Conservation (phyloP, 2,888 invertebrate species). For the Scotopteryx bipunctaria region DNA sequence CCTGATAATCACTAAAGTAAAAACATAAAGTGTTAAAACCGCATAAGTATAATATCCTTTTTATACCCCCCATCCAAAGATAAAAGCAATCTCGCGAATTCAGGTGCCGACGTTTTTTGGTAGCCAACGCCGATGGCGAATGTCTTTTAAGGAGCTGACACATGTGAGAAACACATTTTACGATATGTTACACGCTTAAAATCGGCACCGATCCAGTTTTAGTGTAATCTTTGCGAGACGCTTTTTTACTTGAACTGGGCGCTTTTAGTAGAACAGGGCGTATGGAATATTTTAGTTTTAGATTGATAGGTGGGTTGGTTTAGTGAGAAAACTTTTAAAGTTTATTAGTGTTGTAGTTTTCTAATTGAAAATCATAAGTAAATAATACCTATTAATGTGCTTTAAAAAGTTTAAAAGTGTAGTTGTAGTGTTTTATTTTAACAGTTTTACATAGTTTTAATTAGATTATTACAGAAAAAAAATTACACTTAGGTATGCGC, state of each 20-base stretch:
- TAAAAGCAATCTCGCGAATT: conserved; percentile 58
- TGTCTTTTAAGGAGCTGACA: conserved; percentile 41
- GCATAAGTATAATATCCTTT: conserved; percentile 8
- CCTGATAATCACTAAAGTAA: not conserved
- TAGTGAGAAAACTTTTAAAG: too few relatives aligned
- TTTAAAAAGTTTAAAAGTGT: too few relatives aligned
- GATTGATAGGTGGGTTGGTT: conserved; percentile 4
- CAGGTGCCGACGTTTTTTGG: conserved; percentile 51
- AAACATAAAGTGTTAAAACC: conserved; percentile 3
- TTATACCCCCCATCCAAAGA: conserved; percentile 40
- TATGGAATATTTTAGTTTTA: conserved; percentile 7
- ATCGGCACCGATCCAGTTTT: conserved; percentile 53
- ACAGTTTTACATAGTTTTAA: too few relatives aligned
- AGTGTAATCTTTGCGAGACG: conserved; percentile 35
- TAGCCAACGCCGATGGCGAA: conserved; percentile 40
- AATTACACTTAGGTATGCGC: too few relatives aligned
- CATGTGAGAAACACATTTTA: conserved; percentile 56
- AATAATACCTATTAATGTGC: too few relatives aligned
- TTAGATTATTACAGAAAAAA: too few relatives aligned
- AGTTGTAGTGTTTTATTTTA: too few relatives aligned
- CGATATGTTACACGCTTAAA: conserved; percentile 52
- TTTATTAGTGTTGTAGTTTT: too few relatives aligned
- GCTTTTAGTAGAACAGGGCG: conserved; percentile 8
- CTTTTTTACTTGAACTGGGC: conserved; percentile 18
- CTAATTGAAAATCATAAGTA: too few relatives aligned